A percentile compares a stretch with the other conserved stretches of the same genome.
Evolutionary conservation across 2,113 vertebrate species (phyloP).

Genomic region (Montifringilla adamsi): DNA sequence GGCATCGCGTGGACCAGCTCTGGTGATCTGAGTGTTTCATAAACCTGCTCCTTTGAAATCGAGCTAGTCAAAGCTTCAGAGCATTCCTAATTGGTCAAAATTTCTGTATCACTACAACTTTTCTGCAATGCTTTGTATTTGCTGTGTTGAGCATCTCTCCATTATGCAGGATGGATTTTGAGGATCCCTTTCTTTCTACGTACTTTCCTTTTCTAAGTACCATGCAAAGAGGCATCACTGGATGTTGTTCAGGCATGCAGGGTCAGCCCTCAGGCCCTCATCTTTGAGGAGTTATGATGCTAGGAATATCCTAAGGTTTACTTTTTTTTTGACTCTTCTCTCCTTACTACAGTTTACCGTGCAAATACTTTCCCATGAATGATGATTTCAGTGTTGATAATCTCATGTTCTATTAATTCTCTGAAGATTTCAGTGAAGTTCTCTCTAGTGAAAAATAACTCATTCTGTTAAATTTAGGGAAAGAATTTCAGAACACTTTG

Average conservation of each 20-base stretch:
- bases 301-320: not conserved
- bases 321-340: not conserved
- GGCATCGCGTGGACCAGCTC: not conserved
- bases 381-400: not conserved
- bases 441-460: not conserved
- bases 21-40: not conserved
- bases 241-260: not conserved
- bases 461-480: not conserved
- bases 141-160: not conserved
- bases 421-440: not conserved
- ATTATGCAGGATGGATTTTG: not conserved
- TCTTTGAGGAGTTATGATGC: not conserved
- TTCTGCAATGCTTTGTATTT: not conserved
- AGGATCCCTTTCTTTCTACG: not conserved
- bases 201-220: not conserved
- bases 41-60: not conserved
- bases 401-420: not conserved
- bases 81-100: not conserved
- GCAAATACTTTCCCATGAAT: not conserved
- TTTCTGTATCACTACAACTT: not conserved
- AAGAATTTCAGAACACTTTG: not conserved
- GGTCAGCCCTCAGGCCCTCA: not conserved
- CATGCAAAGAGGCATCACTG: too few relatives aligned
- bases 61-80: not conserved
- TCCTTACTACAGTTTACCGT: not conserved